These are phyloP conservation scores for Lasius fuliginosus DNA, from an alignment of 2,888 invertebrate genomes.

Conservation along the genomic window DNA sequence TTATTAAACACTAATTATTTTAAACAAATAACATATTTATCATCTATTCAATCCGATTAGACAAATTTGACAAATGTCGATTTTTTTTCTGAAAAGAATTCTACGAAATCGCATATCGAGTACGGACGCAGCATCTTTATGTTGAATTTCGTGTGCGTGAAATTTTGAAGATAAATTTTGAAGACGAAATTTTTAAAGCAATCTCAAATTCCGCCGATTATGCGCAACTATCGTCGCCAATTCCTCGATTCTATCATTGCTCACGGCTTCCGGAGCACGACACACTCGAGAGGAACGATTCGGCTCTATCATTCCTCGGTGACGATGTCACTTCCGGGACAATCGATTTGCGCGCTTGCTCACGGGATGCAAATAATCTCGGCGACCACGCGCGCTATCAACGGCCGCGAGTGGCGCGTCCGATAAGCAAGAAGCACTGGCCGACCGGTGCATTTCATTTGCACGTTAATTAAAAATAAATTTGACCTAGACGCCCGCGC, in stretches of 20 bases:
- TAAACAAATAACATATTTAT: background rate
- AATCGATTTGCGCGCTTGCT: slow-evolving; percentile 66
- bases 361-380: slow-evolving; percentile 69
- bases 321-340: slow-evolving; percentile 63
- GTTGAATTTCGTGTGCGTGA: background rate
- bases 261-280: background rate
- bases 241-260: background rate
- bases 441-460: slow-evolving; percentile 77
- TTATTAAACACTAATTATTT: background rate
- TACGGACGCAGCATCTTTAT: background rate
- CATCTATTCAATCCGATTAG: background rate
- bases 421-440: slow-evolving; percentile 76
- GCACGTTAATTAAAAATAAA: slow-evolving; percentile 83
- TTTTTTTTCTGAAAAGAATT: background rate
- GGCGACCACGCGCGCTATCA: slow-evolving; percentile 67
- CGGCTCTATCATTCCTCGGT: slow-evolving; percentile 60
- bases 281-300: background rate
- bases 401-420: slow-evolving; percentile 70
- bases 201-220: background rate
- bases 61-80: slow-evolving; percentile 24
- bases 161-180: background rate
- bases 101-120: slow-evolving; percentile 3
- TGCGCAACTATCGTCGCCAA: background rate
- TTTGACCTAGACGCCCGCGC: slow-evolving; percentile 63
- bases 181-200: background rate